These are phyloP conservation scores for Aphelocoma californica DNA, from an alignment of 2,797 vertebrate species.

Conservation along the genomic window DNA sequence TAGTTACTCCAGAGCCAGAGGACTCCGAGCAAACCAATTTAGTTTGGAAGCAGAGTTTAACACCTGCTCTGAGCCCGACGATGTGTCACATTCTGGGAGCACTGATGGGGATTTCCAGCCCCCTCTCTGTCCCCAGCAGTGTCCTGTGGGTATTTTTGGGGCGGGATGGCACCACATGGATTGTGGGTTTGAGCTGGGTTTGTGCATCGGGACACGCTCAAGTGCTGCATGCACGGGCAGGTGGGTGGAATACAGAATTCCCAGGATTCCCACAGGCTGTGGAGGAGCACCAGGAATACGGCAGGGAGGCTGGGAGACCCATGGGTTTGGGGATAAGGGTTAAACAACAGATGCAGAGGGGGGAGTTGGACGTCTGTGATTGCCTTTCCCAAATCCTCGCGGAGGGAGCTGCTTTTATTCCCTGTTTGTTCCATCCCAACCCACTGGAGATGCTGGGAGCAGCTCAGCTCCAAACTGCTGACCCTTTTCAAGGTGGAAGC, in stretches of 20 bases:
- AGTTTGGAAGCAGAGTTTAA: background rate
- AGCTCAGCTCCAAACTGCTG: background rate
- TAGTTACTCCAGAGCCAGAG: background rate
- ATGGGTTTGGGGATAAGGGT: background rate
- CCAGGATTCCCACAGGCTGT: background rate
- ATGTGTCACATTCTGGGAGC: fast-evolving
- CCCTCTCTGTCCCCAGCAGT: background rate
- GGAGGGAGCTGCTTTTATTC: background rate
- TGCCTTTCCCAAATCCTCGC: background rate
- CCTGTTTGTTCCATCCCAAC: background rate
- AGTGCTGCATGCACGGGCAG: background rate
- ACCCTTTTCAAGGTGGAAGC: background rate
- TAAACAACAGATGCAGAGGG: fast-evolving
- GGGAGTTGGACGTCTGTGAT: background rate
- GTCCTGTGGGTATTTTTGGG: fast-evolving
- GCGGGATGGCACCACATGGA: background rate
- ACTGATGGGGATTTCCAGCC: fast-evolving
- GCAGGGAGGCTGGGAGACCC: background rate
- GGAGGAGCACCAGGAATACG: background rate
- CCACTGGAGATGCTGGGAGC: background rate
- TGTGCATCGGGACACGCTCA: fast-evolving
- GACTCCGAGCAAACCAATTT: background rate
- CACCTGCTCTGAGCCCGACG: fast-evolving
- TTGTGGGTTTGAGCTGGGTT: background rate
- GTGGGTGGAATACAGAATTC: background rate